Evolutionary conservation across 2,113 vertebrate species (phyloP).

Genomic region (Eolophus roseicapilla): DNA sequence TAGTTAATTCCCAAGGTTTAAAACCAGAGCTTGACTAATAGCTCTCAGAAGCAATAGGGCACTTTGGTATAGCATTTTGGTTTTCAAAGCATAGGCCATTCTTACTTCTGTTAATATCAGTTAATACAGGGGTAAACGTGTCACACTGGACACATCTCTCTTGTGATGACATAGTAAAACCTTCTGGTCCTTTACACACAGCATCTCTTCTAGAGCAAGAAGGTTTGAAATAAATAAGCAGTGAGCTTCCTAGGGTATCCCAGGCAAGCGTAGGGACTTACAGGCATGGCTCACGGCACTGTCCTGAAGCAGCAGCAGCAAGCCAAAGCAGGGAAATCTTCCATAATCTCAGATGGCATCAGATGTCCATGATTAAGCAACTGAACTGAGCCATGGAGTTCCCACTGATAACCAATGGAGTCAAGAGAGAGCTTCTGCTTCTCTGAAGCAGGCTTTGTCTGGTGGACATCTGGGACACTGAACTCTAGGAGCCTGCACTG

Average conservation of each 20-base stretch:
- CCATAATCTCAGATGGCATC: not conserved
- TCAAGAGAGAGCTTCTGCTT: not conserved
- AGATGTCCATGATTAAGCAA: not conserved
- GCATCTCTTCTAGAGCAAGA: not conserved
- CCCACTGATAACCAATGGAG: accelerated
- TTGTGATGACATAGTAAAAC: not conserved
- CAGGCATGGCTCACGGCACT: not conserved
- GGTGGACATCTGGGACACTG: not conserved
- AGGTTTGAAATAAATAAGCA: not conserved
- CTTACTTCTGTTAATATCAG: not conserved
- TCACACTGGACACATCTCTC: not conserved
- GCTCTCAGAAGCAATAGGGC: not conserved
- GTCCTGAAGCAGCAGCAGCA: not conserved
- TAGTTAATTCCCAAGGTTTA: not conserved
- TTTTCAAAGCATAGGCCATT: not conserved
- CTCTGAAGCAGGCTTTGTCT: not conserved
- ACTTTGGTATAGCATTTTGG: not conserved
- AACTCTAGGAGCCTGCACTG: not conserved
- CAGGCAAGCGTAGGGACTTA: not conserved
- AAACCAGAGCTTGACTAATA: not conserved
- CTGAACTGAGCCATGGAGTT: not conserved
- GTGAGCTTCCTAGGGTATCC: not conserved
- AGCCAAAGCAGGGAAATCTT: not conserved
- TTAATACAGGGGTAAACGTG: not conserved
- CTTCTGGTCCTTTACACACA: not conserved